These are phyloP conservation scores for Turritopsis dohrnii DNA, from an alignment of 30 jellyfish, hydroid and myxozoan species.

Conservation along the genomic window DNA sequence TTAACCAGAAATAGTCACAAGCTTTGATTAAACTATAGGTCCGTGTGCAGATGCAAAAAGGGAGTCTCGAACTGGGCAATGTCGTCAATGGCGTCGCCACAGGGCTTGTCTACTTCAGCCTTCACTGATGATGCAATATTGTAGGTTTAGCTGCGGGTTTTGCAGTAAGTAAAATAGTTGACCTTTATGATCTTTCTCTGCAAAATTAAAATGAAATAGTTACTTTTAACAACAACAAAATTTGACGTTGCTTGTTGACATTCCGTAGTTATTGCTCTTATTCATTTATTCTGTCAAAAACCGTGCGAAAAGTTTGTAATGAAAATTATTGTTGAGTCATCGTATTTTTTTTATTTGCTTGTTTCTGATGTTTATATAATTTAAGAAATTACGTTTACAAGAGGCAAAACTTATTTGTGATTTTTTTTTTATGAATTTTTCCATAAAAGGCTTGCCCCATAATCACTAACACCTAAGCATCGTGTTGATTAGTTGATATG, in stretches of 20 bases:
- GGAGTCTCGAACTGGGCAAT: neutral
- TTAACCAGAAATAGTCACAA: no score
- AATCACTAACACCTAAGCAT: no score
- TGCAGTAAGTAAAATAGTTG: neutral
- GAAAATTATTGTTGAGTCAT: neutral
- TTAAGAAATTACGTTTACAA: no score
- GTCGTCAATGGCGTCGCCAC: neutral
- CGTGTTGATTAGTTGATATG: no score
- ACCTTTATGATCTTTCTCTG: neutral
- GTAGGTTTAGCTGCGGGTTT: neutral
- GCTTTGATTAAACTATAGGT: neutral
- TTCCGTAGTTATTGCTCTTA: neutral
- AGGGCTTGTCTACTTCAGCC: neutral
- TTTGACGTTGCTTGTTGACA: neutral
- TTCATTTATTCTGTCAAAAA: neutral
- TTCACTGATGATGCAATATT: neutral
- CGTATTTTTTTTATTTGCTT: no score
- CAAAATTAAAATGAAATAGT: neutral
- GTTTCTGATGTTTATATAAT: no score
- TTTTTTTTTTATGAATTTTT: no score
- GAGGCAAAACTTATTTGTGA: no score
- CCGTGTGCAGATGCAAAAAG: neutral
- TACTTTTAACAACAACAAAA: neutral
- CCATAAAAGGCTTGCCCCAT: no score
- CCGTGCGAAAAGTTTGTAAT: neutral